A percentile compares a stretch with the other conserved stretches of the same genome.
Conservation (phyloP, 2,797 vertebrate species). For the Oreochromis mossambicus region DNA sequence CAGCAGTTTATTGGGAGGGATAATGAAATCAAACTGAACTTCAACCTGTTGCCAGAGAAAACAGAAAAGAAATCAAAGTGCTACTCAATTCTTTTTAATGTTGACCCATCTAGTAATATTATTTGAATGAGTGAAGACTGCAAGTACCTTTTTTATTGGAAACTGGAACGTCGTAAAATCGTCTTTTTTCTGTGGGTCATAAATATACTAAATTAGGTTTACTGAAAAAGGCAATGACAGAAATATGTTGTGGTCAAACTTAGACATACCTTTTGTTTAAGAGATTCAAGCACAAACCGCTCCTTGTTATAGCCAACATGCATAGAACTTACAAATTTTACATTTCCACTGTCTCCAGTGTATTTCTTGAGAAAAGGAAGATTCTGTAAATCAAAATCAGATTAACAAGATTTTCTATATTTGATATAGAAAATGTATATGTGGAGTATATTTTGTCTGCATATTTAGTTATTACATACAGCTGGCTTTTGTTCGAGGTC, state of each 20-base stretch:
- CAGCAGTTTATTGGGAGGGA: neutral
- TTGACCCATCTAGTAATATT: neutral
- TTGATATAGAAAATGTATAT: neutral
- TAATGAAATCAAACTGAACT: conserved; percentile 47
- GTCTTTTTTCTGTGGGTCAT: neutral
- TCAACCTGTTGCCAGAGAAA: conserved; percentile 31
- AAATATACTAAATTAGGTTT: neutral
- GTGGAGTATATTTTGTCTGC: neutral
- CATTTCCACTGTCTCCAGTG: neutral
- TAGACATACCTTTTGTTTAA: conserved; percentile 32
- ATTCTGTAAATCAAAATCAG: conserved; percentile 36
- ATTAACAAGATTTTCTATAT: neutral
- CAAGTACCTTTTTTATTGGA: conserved; percentile 21
- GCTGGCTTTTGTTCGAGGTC: conserved; percentile 8
- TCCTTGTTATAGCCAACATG: conserved; percentile 21
- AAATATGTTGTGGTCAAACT: neutral
- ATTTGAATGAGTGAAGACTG: neutral
- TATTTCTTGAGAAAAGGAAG: conserved; percentile 31
- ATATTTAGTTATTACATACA: conserved; percentile 20
- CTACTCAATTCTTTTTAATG: neutral
- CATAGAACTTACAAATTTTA: conserved; percentile 49
- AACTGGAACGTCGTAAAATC: neutral
- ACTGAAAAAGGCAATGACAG: neutral
- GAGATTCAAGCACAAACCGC: conserved; percentile 32
- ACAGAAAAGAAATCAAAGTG: neutral